Conservation (phyloP, 2,797 vertebrate species). For the Fratercula arctica region DNA sequence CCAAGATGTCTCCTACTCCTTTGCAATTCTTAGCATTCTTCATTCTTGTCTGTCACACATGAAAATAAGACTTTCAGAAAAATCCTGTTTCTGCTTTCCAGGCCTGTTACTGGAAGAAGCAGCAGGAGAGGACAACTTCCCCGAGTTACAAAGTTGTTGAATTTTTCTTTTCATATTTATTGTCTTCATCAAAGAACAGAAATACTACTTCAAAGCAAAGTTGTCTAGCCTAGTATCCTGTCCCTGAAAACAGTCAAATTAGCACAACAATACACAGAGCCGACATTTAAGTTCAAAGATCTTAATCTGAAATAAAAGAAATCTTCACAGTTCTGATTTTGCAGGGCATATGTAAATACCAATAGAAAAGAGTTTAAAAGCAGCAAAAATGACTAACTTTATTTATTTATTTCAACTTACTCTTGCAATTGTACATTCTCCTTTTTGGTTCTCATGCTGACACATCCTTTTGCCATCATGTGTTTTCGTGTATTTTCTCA, state of each 20-base stretch:
- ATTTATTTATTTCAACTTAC: not conserved
- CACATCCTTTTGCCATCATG: not conserved
- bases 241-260: not conserved
- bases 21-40: not conserved
- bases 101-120: not conserved
- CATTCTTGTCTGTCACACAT: not conserved
- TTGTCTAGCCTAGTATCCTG: not conserved
- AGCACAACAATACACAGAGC: not conserved
- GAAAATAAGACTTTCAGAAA: not conserved
- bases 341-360: not conserved
- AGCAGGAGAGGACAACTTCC: not conserved
- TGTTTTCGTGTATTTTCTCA: not conserved
- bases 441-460: not conserved
- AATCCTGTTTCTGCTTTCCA: not conserved
- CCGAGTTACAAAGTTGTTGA: not conserved
- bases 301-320: not conserved
- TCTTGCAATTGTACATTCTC: not conserved
- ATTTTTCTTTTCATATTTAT: not conserved
- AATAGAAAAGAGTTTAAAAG: not conserved
- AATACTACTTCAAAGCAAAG: not conserved
- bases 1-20: not conserved
- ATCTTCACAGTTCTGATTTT: not conserved
- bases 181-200: not conserved
- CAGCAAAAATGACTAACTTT: not conserved
- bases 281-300: not conserved